Base-by-base conservation (phyloP, 2,888 invertebrate genomes). In the Orthosia gracilis region DNA sequence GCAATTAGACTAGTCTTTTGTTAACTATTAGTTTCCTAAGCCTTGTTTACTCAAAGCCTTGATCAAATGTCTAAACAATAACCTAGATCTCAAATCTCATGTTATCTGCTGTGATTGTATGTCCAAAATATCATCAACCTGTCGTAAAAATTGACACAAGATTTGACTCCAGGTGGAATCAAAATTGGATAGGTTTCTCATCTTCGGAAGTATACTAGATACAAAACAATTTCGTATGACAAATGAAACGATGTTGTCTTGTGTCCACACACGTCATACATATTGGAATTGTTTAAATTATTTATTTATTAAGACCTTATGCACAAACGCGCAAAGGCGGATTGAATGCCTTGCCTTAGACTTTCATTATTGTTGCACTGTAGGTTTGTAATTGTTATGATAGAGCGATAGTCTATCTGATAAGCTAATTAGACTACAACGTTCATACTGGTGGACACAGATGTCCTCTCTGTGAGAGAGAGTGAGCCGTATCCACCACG, bases 41-140 rank as follows among this genome's bases (percentile, higher is more conserved):
- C 17, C 13, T 17, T 13, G 11, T 55, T 18, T 15, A 47, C 13
- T 47, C 17, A 21, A 54, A 47, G 18, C 21, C 4, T 15, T 15
- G 21, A 70, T 70, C 15, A 50, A 50, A 71, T 40, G n/a, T 70
- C 71, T 40, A 23, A 58, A 71, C 49, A 50, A 23, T 4, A 23
- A 40, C 17, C 45, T 21, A 45, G 3, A 5, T 31, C 5, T 15
- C 13, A 68, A 47, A n/a, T 55, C 69, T 47, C 69, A 26, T 0
- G 54, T 26, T 17, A 55, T 17, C n/a, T 70, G 18, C 49, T 18
- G 13, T 58, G 9, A n/a, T 49, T 57, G 15, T 5, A 57, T 70
- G 50, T 72, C 72, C 3, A 58, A 58, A 72, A 69, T 49, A 70
- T 49, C 49, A 55, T 31, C 49, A 40, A 21, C 15, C 31, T 49